These are phyloP conservation scores for Dryocosmus kuriphilus DNA, from an alignment of 2,888 invertebrate genomes.

Conservation along the genomic window DNA sequence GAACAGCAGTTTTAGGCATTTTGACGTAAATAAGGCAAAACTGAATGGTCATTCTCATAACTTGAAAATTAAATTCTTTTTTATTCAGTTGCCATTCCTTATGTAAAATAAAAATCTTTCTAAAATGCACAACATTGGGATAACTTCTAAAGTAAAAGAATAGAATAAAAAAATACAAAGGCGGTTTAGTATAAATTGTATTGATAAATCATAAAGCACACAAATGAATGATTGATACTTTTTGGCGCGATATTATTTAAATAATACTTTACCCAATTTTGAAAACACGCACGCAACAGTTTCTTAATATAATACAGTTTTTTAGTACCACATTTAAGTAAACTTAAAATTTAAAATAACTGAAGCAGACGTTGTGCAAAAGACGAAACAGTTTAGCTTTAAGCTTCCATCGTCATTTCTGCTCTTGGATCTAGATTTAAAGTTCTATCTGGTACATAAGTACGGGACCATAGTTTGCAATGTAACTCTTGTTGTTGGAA, in stretches of 20 bases:
- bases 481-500: conserved; percentile 13
- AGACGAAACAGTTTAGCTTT: not conserved
- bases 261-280: not conserved
- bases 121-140: too few species aligned
- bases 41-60: too few species aligned
- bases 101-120: too few species aligned
- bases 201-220: not conserved
- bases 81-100: too few species aligned
- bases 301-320: not conserved
- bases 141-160: too few species aligned
- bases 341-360: too few species aligned
- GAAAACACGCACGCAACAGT: not conserved
- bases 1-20: too few species aligned
- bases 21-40: too few species aligned
- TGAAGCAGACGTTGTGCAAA: not conserved
- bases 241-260: not conserved
- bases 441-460: not conserved
- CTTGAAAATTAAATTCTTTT: too few species aligned
- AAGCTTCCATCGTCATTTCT: not conserved
- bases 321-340: too few species aligned
- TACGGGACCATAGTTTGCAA: not conserved
- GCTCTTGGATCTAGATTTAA: not conserved
- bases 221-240: not conserved
- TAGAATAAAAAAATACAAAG: not conserved
- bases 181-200: not conserved